These are phyloP conservation scores for Rhodophaea formosa DNA, from an alignment of 2,888 invertebrate genomes.

Conservation along the genomic window DNA sequence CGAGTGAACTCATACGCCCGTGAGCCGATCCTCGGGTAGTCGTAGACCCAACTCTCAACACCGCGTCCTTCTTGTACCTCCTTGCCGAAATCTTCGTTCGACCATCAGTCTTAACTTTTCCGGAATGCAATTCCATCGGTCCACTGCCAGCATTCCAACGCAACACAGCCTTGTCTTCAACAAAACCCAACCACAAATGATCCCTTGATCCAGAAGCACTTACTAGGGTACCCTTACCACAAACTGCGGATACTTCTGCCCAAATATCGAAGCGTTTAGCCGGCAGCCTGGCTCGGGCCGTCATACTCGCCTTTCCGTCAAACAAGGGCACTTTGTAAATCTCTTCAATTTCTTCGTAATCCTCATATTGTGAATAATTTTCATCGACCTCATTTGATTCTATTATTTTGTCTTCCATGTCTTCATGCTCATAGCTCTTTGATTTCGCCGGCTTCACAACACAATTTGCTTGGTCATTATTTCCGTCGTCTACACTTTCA, in stretches of 20 bases:
- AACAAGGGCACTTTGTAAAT: slow-evolving; percentile 66
- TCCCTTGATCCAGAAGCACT: slow-evolving; percentile 68
- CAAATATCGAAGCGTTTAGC: slow-evolving; percentile 72
- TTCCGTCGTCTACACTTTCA: slow-evolving; percentile 35
- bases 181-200: slow-evolving; percentile 72
- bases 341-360: slow-evolving; percentile 58
- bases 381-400: slow-evolving; percentile 33
- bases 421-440: slow-evolving; percentile 36
- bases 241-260: slow-evolving; percentile 71
- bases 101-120: slow-evolving; percentile 60
- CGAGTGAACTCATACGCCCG: slow-evolving; percentile 68
- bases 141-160: slow-evolving; percentile 72
- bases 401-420: slow-evolving; percentile 39
- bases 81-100: slow-evolving; percentile 65
- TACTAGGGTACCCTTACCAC: slow-evolving; percentile 62
- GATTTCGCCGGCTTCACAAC: slow-evolving; percentile 35
- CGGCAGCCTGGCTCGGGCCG: slow-evolving; percentile 60
- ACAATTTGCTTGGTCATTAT: slow-evolving; percentile 41
- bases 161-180: slow-evolving; percentile 58
- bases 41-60: slow-evolving; percentile 60
- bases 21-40: slow-evolving; percentile 59
- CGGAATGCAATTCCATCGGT: slow-evolving; percentile 58
- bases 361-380: slow-evolving; percentile 55
- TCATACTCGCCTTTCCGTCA: slow-evolving; percentile 64
- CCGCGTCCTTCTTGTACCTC: slow-evolving; percentile 69